Conservation (phyloP, 2,113 vertebrate species). For the Microcebus ravelobensis region DNA sequence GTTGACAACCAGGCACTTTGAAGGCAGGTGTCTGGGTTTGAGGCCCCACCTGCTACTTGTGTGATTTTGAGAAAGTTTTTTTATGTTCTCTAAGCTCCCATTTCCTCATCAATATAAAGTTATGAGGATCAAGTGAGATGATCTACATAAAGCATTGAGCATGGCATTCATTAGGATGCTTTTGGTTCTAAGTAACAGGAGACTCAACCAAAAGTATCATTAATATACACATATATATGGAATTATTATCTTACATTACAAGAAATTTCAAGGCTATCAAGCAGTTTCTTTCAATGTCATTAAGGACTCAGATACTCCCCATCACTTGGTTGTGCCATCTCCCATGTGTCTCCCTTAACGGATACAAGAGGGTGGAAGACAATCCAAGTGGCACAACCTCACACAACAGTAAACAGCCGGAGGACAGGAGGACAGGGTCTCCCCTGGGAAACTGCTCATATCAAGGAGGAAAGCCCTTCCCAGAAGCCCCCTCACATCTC, state of each 20-base stretch:
- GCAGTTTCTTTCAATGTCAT: background rate
- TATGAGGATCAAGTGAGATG: background rate
- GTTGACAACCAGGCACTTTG: background rate
- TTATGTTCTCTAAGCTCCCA: background rate
- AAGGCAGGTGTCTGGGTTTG: background rate
- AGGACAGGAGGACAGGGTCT: background rate
- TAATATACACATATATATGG: background rate
- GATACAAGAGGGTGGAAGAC: background rate
- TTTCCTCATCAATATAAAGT: background rate
- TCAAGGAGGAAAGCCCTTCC: background rate
- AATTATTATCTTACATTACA: background rate
- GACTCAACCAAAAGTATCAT: background rate
- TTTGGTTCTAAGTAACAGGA: conserved; percentile 10
- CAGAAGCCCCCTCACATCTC: background rate
- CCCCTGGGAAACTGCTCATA: background rate
- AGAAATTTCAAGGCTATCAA: background rate
- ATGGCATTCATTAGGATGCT: background rate
- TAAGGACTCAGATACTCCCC: background rate
- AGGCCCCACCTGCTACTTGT: background rate
- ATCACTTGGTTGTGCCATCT: background rate
- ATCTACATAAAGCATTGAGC: background rate
- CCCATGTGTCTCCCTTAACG: background rate
- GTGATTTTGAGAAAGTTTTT: background rate
- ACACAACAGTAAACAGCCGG: background rate
- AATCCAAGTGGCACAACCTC: background rate